Conservation (phyloP, 2,113 vertebrate genomes). For the Scatophagus argus region DNA sequence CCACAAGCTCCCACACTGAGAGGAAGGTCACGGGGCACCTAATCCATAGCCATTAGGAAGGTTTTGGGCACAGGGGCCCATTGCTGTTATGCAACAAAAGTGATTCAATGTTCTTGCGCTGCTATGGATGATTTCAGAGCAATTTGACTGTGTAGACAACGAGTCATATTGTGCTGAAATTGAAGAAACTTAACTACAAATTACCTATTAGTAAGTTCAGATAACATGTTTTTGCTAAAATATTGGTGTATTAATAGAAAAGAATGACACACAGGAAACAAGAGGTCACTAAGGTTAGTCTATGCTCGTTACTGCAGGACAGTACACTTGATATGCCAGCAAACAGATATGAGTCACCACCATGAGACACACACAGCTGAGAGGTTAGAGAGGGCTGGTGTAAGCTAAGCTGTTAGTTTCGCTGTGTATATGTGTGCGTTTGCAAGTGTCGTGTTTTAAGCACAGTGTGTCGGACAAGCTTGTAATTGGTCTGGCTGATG, state of each 20-base stretch:
- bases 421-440: conserved; percentile 42
- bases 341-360: conserved; percentile 69
- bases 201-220: neutral
- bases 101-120: neutral
- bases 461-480: conserved; percentile 68
- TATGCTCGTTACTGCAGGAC: conserved; percentile 61
- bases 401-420: conserved; percentile 59
- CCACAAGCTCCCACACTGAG: neutral
- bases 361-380: conserved; percentile 58
- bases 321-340: conserved; percentile 51
- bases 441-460: conserved; percentile 61
- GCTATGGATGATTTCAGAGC: neutral
- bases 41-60: neutral
- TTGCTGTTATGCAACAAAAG: conserved; percentile 5
- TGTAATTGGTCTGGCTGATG: conserved; percentile 79
- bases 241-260: neutral
- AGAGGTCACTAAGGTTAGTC: conserved; percentile 42
- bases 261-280: neutral
- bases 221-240: neutral
- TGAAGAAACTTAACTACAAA: neutral
- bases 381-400: conserved; percentile 51
- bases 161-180: neutral
- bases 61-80: neutral
- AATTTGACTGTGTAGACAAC: neutral
- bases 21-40: too few species aligned